phyloP scores from a whole-genome alignment of 2,888 invertebrate species.

The Nomada lathburiana region DNA sequence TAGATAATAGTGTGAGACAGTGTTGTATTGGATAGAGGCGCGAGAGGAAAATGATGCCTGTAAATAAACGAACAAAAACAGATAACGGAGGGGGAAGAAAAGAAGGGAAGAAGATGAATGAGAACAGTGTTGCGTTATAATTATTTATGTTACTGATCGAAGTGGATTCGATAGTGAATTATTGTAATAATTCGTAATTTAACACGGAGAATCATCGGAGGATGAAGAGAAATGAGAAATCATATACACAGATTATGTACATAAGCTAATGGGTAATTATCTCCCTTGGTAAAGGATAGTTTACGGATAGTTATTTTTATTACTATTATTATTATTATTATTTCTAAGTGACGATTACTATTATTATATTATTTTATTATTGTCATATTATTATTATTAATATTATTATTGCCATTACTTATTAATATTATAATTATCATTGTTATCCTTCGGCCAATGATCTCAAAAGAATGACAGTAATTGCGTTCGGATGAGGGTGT shows the following conservation, averaged over 20 bases:
- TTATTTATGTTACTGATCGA: conserved; percentile 81
- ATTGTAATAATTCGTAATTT: conserved; percentile 77
- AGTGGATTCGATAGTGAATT: conserved; percentile 77
- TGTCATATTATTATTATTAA: conserved; percentile 68
- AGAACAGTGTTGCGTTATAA: conserved; percentile 76
- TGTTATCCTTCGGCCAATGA: conserved; percentile 82
- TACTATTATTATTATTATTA: conserved; percentile 76
- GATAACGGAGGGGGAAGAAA: conserved; percentile 16
- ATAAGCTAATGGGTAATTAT: conserved; percentile 78
- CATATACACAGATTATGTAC: conserved; percentile 79
- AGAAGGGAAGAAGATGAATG: conserved; percentile 54
- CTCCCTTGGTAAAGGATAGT: conserved; percentile 80
- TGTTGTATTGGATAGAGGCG: conserved; percentile 24
- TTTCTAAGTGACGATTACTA: conserved; percentile 68
- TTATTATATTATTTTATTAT: conserved; percentile 60
- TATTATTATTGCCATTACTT: conserved; percentile 60
- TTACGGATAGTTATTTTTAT: conserved; percentile 81
- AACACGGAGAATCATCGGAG: conserved; percentile 63
- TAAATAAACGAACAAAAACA: conserved; percentile 74
- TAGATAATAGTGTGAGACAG: conserved; percentile 16
- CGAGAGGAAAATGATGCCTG: conserved; percentile 64
- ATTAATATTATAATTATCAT: conserved; percentile 76
- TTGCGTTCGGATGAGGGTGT: conserved; percentile 63
- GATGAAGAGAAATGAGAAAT: conserved; percentile 65
- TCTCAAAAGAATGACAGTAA: conserved; percentile 77